phyloP scores from a whole-genome alignment of 2,113 vertebrate species.

The Corythaeola cristata region DNA sequence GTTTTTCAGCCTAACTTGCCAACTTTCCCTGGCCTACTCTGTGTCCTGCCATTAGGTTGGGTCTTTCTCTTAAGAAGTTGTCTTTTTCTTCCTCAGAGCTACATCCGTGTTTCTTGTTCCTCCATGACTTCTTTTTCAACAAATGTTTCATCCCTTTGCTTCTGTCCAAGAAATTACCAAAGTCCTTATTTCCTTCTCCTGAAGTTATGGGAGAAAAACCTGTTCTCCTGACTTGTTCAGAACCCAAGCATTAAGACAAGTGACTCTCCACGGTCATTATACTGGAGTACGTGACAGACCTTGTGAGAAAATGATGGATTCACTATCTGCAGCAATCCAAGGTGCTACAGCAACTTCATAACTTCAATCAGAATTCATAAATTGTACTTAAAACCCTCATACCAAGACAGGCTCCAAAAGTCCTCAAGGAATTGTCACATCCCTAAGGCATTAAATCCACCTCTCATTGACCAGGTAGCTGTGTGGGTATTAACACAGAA shows the following conservation, averaged over 20 bases:
- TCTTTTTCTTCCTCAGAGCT: neutral
- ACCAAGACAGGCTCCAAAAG: neutral
- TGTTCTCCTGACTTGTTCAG: neutral
- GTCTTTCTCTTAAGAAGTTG: neutral
- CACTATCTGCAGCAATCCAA: neutral
- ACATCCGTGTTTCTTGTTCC: neutral
- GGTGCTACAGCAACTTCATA: neutral
- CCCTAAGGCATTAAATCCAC: neutral
- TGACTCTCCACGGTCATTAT: neutral
- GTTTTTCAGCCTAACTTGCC: neutral
- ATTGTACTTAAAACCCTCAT: neutral
- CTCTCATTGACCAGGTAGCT: neutral
- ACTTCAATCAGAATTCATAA: slow-evolving; percentile 21
- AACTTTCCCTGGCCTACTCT: neutral
- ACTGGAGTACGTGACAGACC: neutral
- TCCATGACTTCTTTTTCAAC: neutral
- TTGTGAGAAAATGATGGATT: slow-evolving; percentile 12
- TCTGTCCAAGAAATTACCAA: neutral
- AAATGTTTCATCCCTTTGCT: neutral
- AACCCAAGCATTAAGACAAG: neutral
- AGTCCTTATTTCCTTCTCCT: neutral
- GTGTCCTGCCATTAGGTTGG: neutral
- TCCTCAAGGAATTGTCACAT: neutral
- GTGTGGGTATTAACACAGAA: neutral
- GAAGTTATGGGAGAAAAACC: neutral